A percentile compares a stretch with the other conserved stretches of the same genome.
phyloP scores from a whole-genome alignment of 2,888 invertebrate genomes.

The Sarcophaga subvicina region DNA sequence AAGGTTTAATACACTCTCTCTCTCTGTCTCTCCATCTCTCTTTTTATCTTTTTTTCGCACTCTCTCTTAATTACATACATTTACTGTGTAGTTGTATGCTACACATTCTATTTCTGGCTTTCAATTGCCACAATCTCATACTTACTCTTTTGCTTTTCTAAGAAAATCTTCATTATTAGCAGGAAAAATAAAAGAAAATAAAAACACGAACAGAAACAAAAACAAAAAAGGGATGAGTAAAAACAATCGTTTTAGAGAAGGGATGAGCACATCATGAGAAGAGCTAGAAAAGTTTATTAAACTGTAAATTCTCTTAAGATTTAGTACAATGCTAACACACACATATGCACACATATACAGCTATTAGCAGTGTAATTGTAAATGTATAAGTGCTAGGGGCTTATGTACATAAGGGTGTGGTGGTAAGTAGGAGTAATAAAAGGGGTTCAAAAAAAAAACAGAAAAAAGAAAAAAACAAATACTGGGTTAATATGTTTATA shows the following conservation, averaged over 20 bases:
- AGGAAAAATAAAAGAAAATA: too few relatives aligned
- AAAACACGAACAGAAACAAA: too few relatives aligned
- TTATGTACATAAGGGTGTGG: background rate
- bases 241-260: background rate
- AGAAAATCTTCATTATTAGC: too few relatives aligned
- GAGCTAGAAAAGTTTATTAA: conserved; percentile 44
- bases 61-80: background rate
- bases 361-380: background rate
- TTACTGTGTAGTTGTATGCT: background rate
- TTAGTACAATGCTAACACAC: conserved; percentile 44
- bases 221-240: conserved; percentile 4
- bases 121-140: background rate
- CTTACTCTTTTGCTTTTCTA: background rate
- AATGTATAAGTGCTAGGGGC: background rate
- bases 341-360: too few relatives aligned
- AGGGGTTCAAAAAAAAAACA: conserved; percentile 1
- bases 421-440: conserved; percentile 38
- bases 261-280: too few relatives aligned
- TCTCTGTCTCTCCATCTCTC: background rate
- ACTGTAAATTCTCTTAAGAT: conserved; percentile 63
- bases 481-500: conserved; percentile 69
- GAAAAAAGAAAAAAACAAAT: conserved; percentile 8
- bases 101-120: background rate
- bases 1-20: conserved; percentile 73
- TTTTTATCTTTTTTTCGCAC: background rate